Evolutionary conservation across 2,888 invertebrate genomes (phyloP), one percentile per base, ranked within the genome.

Genomic region (Eugnorisma glareosa): DNA sequence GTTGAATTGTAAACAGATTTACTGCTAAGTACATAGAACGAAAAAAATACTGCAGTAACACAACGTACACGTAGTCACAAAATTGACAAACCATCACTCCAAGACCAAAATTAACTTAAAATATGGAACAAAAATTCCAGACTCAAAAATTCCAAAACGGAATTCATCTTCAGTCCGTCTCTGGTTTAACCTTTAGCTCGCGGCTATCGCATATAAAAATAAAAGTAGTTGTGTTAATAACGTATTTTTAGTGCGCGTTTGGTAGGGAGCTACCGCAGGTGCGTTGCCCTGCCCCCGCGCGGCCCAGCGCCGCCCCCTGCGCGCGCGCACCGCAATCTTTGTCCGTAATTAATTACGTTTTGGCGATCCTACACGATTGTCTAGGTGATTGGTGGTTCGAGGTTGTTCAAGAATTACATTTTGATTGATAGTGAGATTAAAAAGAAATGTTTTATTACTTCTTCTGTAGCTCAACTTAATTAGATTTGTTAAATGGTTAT

Each of bases 141-240:
- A 67, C 1, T 61, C 35, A n/a, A 83, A 76, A 77, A 71, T 74
- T 82, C 28, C 0, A 72, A 74, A 61, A 64, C 10, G 18, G 59
- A 75, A 74, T 77, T 73, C 51, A n/a, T 67, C 43, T 67, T 13
- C 51, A 83, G 80, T 95, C 87, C 95, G 89, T 87, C 92, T 88
- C 96, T 94, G 95, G 67, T 77, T 89, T 96, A 96, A 96, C 96
- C 96, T 96, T 96, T 96, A 95, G 94, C 96, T 96, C 92, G 94
- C 91, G 95, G 96, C 95, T 93, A 94, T 95, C 94, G 93, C 92
- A 90, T 93, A 93, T 94, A 95, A 96, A 96, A 96, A 96, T 95
- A 96, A 96, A 96, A 96, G 94, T 93, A 93, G 90, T 89, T 86
- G 93, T 93, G 94, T 95, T 96, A 96, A 96, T 96, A 96, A 95